Evolutionary conservation across 1,140 invertebrate species (phyloP).

Genomic region (Xylocopa sonorina): DNA sequence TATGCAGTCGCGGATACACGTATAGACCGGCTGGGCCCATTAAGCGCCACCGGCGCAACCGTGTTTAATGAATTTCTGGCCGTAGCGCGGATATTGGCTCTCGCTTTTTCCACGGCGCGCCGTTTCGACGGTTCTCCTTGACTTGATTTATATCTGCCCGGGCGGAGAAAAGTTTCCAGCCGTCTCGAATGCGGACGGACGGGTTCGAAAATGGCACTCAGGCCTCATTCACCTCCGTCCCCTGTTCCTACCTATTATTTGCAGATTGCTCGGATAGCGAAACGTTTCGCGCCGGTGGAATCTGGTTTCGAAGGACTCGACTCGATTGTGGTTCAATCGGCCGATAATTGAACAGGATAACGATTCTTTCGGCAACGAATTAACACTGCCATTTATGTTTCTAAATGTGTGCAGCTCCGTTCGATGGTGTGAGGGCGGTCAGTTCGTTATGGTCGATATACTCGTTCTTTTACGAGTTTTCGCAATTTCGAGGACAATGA

Average conservation of each 20-base stretch:
- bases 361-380: neutral
- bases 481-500: too few species aligned
- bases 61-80: conserved; percentile 49
- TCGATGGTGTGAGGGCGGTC: too few species aligned
- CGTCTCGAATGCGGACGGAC: neutral
- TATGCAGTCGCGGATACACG: conserved; percentile 23
- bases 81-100: conserved; percentile 9
- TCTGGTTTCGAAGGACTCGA: neutral
- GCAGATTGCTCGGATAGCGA: conserved; percentile 7
- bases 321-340: conserved; percentile 3
- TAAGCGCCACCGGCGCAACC: conserved; percentile 40
- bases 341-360: neutral
- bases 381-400: neutral
- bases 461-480: too few species aligned
- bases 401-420: too few species aligned
- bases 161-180: conserved; percentile 21
- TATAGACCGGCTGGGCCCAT: conserved; percentile 51
- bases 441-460: too few species aligned
- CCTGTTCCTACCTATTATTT: conserved; percentile 7
- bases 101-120: conserved; percentile 32
- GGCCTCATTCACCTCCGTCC: neutral
- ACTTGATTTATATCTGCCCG: conserved; percentile 55
- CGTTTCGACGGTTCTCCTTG: conserved; percentile 49
- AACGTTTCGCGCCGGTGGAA: neutral
- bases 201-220: neutral